Conservation (phyloP, 2,888 invertebrate genomes). For the Cheilosia urbana region DNA sequence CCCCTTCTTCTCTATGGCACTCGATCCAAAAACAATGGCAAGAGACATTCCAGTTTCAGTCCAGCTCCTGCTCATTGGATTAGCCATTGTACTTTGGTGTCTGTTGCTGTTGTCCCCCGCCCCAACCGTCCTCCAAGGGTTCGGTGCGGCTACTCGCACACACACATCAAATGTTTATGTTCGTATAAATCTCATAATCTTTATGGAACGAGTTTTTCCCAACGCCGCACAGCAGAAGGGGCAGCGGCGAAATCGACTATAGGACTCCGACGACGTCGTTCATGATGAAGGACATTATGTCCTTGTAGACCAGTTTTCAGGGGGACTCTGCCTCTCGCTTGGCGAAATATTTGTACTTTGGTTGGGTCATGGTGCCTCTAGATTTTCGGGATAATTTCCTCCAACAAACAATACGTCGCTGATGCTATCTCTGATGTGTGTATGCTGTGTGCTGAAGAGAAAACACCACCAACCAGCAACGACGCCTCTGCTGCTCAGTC, state of each 20-base stretch:
- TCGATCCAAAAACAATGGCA: slow-evolving; percentile 68
- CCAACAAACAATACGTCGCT: slow-evolving; percentile 58
- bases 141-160: slow-evolving; percentile 19
- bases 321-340: slow-evolving; percentile 16
- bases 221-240: slow-evolving; percentile 32
- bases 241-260: neutral
- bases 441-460: slow-evolving; percentile 15
- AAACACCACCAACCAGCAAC: slow-evolving; percentile 9
- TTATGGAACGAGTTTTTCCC: slow-evolving; percentile 66
- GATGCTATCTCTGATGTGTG: slow-evolving; percentile 41
- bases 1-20: slow-evolving; percentile 32
- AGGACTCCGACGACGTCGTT: slow-evolving; percentile 25
- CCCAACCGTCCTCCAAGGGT: neutral
- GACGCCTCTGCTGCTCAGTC: slow-evolving; percentile 48
- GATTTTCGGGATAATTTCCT: slow-evolving; percentile 66
- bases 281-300: slow-evolving; percentile 60
- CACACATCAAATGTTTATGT: slow-evolving; percentile 71
- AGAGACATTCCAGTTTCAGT: slow-evolving; percentile 58
- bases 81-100: slow-evolving; percentile 70
- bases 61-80: slow-evolving; percentile 60
- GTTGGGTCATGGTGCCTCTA: slow-evolving; percentile 54
- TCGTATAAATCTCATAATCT: slow-evolving; percentile 74
- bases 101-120: slow-evolving; percentile 63
- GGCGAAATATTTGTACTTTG: slow-evolving; percentile 42
- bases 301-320: slow-evolving; percentile 35